Conservation (phyloP, 2,797 vertebrate genomes). For the Rallus crepitans region DNA sequence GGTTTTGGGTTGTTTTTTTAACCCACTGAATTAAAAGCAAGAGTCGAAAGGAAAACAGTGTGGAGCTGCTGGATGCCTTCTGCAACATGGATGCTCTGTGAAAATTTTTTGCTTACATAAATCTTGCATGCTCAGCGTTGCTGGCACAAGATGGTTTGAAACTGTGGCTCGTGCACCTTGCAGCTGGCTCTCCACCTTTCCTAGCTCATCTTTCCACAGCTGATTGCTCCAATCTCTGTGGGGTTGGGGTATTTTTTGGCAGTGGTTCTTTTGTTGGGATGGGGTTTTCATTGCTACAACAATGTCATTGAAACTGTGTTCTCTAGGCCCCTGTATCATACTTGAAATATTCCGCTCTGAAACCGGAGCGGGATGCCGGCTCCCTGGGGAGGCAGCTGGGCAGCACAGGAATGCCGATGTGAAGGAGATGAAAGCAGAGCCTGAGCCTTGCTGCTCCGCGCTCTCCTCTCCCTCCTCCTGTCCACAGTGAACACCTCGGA, state of each 20-base stretch:
- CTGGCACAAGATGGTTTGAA: neutral
- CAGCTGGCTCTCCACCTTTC: conserved; percentile 11
- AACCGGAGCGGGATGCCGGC: neutral
- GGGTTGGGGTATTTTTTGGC: too few species aligned
- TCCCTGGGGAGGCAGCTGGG: conserved; percentile 18
- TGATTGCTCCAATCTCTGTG: neutral
- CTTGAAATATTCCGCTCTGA: neutral
- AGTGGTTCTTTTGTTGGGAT: too few species aligned
- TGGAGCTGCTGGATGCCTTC: neutral
- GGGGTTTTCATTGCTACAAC: neutral
- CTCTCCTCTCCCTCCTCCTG: neutral
- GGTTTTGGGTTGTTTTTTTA: neutral
- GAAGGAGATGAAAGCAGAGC: neutral
- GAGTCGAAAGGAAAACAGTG: neutral
- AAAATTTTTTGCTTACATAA: neutral
- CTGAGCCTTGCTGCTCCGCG: neutral
- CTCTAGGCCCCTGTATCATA: neutral
- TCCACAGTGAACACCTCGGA: neutral
- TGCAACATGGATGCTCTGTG: neutral
- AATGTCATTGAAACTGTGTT: conserved; percentile 17
- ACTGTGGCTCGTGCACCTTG: neutral
- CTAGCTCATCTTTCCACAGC: neutral
- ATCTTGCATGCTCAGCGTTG: neutral
- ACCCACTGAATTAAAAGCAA: neutral
- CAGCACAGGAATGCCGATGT: neutral